These are phyloP conservation scores for Numenius arquata DNA, from an alignment of 2,113 vertebrate genomes.

Conservation along the genomic window DNA sequence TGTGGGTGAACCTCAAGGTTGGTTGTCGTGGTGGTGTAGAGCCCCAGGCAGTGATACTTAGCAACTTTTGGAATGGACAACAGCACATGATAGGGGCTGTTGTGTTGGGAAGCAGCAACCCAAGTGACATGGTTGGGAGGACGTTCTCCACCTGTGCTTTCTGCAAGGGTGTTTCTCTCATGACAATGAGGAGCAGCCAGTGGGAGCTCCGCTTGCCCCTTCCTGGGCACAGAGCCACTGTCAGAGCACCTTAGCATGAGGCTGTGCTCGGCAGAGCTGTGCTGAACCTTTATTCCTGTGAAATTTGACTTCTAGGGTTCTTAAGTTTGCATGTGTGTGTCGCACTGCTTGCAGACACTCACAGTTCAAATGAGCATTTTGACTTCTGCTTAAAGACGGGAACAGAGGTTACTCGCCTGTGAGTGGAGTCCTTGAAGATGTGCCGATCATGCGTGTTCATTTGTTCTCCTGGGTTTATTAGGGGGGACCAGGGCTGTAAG, in stretches of 20 bases:
- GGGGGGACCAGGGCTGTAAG: background rate
- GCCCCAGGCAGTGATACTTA: background rate
- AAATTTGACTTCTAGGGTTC: background rate
- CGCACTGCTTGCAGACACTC: background rate
- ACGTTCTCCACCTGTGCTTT: background rate
- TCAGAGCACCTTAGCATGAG: background rate
- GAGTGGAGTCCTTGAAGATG: background rate
- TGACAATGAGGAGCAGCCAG: background rate
- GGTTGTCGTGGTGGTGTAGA: background rate
- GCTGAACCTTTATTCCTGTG: background rate
- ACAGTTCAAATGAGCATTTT: background rate
- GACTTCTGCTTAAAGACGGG: background rate
- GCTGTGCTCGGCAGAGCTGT: accelerated
- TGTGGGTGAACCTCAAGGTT: background rate
- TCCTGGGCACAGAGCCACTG: background rate
- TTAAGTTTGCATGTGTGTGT: background rate
- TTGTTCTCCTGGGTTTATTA: background rate
- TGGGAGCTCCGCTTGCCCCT: background rate
- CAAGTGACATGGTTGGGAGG: background rate
- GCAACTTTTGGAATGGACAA: accelerated
- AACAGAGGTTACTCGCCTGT: background rate
- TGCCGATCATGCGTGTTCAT: accelerated
- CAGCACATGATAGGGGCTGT: background rate
- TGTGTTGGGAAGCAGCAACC: background rate
- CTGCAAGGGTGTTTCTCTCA: background rate